Base-by-base conservation (phyloP, 2,888 invertebrate species). In the Drosophila parthenogenetica region DNA sequence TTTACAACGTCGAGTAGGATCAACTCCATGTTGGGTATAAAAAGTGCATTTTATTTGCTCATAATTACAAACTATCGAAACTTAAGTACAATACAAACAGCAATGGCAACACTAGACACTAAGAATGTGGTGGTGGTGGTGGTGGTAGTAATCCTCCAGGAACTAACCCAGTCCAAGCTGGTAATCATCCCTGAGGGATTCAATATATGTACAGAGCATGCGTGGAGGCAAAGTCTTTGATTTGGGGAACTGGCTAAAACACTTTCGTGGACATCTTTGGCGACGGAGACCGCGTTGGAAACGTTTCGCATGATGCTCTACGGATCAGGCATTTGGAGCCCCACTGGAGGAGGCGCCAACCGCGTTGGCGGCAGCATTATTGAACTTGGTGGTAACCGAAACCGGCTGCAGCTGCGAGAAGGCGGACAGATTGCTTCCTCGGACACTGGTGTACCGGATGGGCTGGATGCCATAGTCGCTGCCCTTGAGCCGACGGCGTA, bases 381-480 rank as follows among this genome's bases (percentile, higher is more conserved):
- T 84, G 13, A 79, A 87, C 17, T 85, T 79, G 48, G 79, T 81
- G 58, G 66, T 70, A 43, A 74, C 72, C 63, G 77, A 78, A 11
- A 54, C 79, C 17, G 84, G 83, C 61, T 68, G 90, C 51, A 74
- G 79, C 62, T 89, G 69, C 69, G 85, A 68, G 81, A 90, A 77
- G 76, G 88, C 91, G 2, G 92, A 92, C 48, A 90, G 73, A 71
- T 91, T 91, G 70, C 91, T 91, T 50, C 83, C 89, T 10, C 91
- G 75, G 0, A 91, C 91, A 35, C 92, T 91, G 39, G 92, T 91
- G 53, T 92, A 91, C 25, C 91, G 87, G 59, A 91, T 91, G 25
- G 92, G 92, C 32, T 91, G 91, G 0, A 90, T 87, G 1, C 91
- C 91, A 16, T 77, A 91, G 32, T 91, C 90, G 17, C 85, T 89